A percentile compares a stretch with the other conserved stretches of the same genome.
Conservation (phyloP, 2,888 invertebrate species). For the Stratiomys singularior region DNA sequence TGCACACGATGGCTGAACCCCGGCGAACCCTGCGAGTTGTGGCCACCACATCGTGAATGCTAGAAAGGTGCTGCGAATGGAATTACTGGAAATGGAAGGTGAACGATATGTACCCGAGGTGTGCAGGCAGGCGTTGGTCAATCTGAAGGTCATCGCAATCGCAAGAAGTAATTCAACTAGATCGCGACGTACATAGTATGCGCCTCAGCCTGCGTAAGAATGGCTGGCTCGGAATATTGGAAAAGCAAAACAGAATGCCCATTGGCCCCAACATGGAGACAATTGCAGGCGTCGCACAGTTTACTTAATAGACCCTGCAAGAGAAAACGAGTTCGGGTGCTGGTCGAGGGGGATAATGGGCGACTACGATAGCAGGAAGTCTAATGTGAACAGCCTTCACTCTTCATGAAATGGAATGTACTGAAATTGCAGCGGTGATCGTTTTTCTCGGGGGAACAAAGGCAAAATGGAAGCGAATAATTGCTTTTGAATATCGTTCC, state of each 20-base stretch:
- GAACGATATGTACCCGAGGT: constrained; percentile 12
- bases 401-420: not conserved
- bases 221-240: not conserved
- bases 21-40: not conserved
- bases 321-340: constrained; percentile 29
- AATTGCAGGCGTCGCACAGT: not conserved
- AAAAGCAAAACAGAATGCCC: not conserved
- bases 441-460: not conserved
- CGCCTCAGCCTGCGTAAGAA: not conserved
- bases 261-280: constrained; percentile 14
- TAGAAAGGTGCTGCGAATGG: not conserved
- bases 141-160: constrained; percentile 28
- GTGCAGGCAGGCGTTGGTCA: not conserved
- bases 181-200: not conserved
- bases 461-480: not conserved
- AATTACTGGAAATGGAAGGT: constrained; percentile 37
- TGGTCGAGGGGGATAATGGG: not conserved
- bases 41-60: not conserved
- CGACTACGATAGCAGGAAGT: constrained; percentile 28
- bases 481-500: too few species aligned
- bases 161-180: constrained; percentile 15
- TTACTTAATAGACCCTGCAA: not conserved
- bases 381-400: constrained; percentile 1
- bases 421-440: not conserved
- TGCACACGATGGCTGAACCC: not conserved